A percentile compares a stretch with the other conserved stretches of the same genome.
These are phyloP conservation scores for Aphodius granarius DNA, from an alignment of 2,888 invertebrate species.

Conservation along the genomic window DNA sequence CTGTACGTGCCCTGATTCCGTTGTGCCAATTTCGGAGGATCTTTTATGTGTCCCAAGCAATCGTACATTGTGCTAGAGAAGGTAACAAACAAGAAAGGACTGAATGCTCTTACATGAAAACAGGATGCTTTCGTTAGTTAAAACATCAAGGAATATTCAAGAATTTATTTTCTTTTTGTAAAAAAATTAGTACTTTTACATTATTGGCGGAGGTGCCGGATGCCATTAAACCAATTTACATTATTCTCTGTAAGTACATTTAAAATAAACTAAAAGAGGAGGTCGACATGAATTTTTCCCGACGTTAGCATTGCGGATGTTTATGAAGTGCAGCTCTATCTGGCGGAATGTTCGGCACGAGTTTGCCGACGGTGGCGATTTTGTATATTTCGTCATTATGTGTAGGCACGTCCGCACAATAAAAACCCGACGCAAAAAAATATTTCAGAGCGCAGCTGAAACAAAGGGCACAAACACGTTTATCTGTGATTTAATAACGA, in stretches of 20 bases:
- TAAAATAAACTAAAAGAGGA: too few species aligned
- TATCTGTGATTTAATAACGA: slow-evolving; percentile 2
- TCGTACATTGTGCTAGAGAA: neutral
- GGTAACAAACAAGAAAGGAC: neutral
- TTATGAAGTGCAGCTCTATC: neutral
- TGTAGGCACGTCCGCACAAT: slow-evolving; percentile 1
- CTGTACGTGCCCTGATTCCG: neutral
- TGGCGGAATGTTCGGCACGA: neutral
- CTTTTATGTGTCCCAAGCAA: neutral
- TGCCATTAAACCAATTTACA: neutral
- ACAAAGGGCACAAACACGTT: neutral
- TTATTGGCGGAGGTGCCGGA: neutral
- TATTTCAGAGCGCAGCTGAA: neutral
- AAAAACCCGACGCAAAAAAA: slow-evolving; percentile 1
- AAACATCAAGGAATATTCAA: neutral
- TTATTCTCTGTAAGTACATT: too few species aligned
- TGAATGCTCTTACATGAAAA: neutral
- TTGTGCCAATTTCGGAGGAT: neutral
- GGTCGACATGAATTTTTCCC: neutral
- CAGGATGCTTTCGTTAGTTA: neutral
- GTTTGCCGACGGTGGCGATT: neutral
- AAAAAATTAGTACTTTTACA: neutral
- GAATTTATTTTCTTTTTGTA: too few species aligned
- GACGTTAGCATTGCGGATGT: neutral
- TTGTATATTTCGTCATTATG: slow-evolving; percentile 7